Base-by-base conservation (phyloP, 2,888 invertebrate species). In the Cheilosia soror region DNA sequence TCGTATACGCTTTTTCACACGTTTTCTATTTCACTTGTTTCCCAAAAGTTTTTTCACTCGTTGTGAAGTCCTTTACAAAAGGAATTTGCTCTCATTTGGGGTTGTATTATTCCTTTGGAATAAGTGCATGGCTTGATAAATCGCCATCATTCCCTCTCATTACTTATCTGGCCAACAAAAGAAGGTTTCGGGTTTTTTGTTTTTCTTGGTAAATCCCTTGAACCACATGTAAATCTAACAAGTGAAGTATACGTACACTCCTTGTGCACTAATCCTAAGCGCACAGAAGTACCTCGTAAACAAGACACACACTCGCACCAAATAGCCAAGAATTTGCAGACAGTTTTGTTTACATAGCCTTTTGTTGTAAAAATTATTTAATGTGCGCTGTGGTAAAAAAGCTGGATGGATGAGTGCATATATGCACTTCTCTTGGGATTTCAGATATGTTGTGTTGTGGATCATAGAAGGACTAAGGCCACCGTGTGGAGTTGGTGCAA, bases 161-260 rank as follows among this genome's bases (percentile, higher is more conserved):
- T 71, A 42, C 80, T 66, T 71, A 71, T 80, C 71, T 76, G 40
- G 40, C 27, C 27, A 69, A 84, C 84, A 84, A 85, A 85, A 62
- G 79, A 49, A 55, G 60, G 58, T 72, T 65, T 53, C 40, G 44
- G 68, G 25, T 11, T 65, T 72, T 75, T 58, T 44, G 13, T 66
- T 51, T 65, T 65, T 47, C 66, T 65, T 75, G 53, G 60, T 65
- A 68, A 80, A 80, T 76, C 71, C 75, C 60, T 60, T 75, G 84
- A 85, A 80, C 75, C 84, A 49, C 81, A 80, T 80, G 80, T 72
- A 76, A 80, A 80, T 76, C 71, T 85, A 85, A 81, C 71, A 80
- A 85, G 80, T 85, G 60, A 55, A 71, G 57, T 20, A n/a, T n/a
- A 20, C 20, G 66, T 57, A 55, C 62, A 72, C 68, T 72, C 66